These are phyloP conservation scores for Heliconius erato DNA, from an alignment of 2,888 invertebrate species.

Conservation along the genomic window DNA sequence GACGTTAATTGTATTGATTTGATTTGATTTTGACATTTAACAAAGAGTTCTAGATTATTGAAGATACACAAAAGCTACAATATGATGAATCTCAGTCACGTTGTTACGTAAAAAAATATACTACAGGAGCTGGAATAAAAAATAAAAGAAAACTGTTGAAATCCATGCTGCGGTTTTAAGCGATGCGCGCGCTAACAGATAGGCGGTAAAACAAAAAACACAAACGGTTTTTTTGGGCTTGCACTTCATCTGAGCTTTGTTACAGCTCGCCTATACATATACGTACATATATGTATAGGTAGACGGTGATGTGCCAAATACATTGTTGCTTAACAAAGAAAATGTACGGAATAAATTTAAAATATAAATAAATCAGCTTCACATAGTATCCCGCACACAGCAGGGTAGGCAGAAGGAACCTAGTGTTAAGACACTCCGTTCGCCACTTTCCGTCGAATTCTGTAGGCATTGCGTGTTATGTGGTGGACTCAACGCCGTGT, in stretches of 20 bases:
- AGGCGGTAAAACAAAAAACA: constrained; percentile 19
- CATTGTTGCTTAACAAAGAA: constrained; percentile 1
- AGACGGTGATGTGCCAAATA: constrained; percentile 7
- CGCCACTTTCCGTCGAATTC: too few relatives aligned
- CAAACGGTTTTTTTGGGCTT: constrained; percentile 16
- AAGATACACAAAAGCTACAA: background rate
- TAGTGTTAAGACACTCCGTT: too few relatives aligned
- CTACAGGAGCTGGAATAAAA: constrained; percentile 9
- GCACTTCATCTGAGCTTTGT: constrained; percentile 23
- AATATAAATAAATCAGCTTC: too few relatives aligned
- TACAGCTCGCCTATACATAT: constrained; percentile 9
- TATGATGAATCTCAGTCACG: background rate
- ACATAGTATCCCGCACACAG: too few relatives aligned
- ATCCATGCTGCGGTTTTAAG: constrained; percentile 19
- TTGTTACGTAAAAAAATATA: constrained; percentile 1
- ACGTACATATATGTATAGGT: background rate
- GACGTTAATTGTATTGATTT: too few relatives aligned
- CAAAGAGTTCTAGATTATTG: background rate
- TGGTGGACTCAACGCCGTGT: too few relatives aligned
- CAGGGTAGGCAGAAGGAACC: too few relatives aligned
- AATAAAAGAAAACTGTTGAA: constrained; percentile 20
- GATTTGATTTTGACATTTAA: background rate
- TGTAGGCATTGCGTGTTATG: too few relatives aligned
- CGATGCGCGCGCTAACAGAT: constrained; percentile 19
- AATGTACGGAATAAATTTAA: background rate